Conservation (phyloP, 1,140 invertebrate species). For the Trichonephila clavipes region DNA sequence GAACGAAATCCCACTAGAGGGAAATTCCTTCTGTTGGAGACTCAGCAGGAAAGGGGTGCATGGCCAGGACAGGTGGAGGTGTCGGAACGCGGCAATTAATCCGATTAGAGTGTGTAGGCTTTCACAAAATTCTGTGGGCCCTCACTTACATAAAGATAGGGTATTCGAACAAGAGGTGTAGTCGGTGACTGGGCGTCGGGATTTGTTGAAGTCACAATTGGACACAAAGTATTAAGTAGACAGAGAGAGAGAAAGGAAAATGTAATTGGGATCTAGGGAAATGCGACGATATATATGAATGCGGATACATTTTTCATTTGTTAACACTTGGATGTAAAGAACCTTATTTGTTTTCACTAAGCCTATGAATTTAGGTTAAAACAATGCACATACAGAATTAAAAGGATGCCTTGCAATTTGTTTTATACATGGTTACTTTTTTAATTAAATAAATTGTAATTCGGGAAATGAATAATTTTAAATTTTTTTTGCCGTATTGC, state of each 20-base stretch:
- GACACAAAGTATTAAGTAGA: neutral
- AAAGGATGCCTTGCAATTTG: too few species aligned
- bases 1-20: conserved; percentile 33
- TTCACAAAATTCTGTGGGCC: neutral
- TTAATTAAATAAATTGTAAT: too few species aligned
- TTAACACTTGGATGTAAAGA: too few species aligned
- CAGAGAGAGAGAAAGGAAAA: neutral
- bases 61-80: conserved; percentile 31
- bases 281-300: too few species aligned
- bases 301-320: too few species aligned
- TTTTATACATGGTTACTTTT: too few species aligned
- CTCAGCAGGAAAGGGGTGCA: conserved; percentile 19
- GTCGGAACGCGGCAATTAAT: conserved; percentile 30
- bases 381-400: too few species aligned
- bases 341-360: too few species aligned
- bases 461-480: too few species aligned
- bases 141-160: neutral
- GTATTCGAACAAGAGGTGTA: too few species aligned
- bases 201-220: neutral
- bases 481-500: too few species aligned
- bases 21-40: conserved; percentile 27
- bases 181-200: neutral
- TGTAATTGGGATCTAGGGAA: neutral
- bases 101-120: neutral
- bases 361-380: too few species aligned